phyloP scores from a whole-genome alignment of 2,888 invertebrate genomes.

The Dicyrtomina minuta region DNA sequence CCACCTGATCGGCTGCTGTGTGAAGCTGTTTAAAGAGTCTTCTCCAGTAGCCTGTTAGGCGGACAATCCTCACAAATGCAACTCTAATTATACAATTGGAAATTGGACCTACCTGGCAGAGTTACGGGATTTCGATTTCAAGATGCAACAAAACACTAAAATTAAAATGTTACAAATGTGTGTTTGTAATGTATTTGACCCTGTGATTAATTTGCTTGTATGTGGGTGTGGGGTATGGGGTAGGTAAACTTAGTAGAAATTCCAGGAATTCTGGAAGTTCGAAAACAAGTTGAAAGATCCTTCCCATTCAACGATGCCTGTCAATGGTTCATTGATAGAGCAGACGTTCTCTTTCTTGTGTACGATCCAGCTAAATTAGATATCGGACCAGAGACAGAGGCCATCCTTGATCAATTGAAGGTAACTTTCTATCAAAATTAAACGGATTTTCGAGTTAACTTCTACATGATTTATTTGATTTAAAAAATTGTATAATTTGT shows the following conservation, averaged over 20 bases:
- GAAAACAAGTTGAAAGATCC: constrained; percentile 86
- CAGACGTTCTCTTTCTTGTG: constrained; percentile 90
- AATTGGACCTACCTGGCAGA: too few species aligned
- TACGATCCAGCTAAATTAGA: constrained; percentile 95
- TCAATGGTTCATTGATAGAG: constrained; percentile 95
- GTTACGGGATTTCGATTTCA: too few species aligned
- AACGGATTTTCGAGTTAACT: background rate
- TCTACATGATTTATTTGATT: background rate
- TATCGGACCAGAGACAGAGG: constrained; percentile 91
- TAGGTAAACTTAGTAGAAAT: constrained; percentile 95
- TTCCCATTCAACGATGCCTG: constrained; percentile 95
- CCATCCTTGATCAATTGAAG: constrained; percentile 89
- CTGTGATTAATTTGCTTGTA: background rate
- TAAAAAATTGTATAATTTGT: background rate
- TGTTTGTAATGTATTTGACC: background rate
- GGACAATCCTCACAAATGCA: constrained; percentile 47
- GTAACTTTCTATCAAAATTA: constrained; percentile 58
- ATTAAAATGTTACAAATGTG: too few species aligned
- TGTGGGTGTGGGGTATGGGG: constrained; percentile 26
- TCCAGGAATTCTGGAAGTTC: constrained; percentile 90
- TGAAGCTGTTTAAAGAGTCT: constrained; percentile 53
- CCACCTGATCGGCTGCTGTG: constrained; percentile 55
- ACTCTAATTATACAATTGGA: too few species aligned
- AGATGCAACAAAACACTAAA: too few species aligned
- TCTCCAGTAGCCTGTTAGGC: constrained; percentile 57